phyloP scores from a whole-genome alignment of 1,140 invertebrate genomes.

The Drosophila leontia region DNA sequence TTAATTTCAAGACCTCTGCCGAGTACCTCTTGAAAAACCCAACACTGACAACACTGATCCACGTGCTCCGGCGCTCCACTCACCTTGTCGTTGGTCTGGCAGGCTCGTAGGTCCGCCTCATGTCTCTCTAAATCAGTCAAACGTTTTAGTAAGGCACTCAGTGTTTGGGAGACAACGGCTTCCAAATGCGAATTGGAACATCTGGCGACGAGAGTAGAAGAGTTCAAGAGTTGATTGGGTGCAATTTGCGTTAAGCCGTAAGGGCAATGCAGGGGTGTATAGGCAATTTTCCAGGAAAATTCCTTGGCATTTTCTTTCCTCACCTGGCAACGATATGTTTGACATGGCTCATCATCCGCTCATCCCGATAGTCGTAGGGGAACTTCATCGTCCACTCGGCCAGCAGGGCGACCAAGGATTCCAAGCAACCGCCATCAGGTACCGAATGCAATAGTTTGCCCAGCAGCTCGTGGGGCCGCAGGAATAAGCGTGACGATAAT shows the following conservation, averaged over 20 bases:
- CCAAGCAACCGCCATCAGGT: constrained; percentile 78
- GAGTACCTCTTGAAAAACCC: not conserved
- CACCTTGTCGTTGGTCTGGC: constrained; percentile 79
- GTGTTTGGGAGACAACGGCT: constrained; percentile 79
- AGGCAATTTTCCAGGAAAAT: not conserved
- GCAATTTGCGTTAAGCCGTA: constrained; percentile 13
- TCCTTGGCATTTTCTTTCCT: constrained; percentile 27
- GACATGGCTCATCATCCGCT: constrained; percentile 87
- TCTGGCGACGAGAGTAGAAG: constrained; percentile 36
- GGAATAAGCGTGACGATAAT: constrained; percentile 82
- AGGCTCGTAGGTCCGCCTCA: constrained; percentile 82
- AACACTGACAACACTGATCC: constrained; percentile 13
- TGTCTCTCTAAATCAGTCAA: constrained; percentile 85
- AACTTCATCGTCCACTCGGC: constrained; percentile 86
- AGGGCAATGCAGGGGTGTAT: not conserved
- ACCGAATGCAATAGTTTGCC: constrained; percentile 80
- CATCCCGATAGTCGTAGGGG: constrained; percentile 88
- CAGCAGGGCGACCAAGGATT: constrained; percentile 78
- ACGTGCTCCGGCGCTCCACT: constrained; percentile 11
- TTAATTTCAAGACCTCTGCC: not conserved
- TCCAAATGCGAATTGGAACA: constrained; percentile 84
- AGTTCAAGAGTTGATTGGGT: constrained; percentile 14
- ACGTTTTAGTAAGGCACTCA: constrained; percentile 85
- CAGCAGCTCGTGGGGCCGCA: constrained; percentile 81
- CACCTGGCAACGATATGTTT: constrained; percentile 85